Percentiles rank a stretch among this genome's conserved stretches.
phyloP scores from a whole-genome alignment of 1,140 invertebrate species.

The Acromyrmex echinatior region DNA sequence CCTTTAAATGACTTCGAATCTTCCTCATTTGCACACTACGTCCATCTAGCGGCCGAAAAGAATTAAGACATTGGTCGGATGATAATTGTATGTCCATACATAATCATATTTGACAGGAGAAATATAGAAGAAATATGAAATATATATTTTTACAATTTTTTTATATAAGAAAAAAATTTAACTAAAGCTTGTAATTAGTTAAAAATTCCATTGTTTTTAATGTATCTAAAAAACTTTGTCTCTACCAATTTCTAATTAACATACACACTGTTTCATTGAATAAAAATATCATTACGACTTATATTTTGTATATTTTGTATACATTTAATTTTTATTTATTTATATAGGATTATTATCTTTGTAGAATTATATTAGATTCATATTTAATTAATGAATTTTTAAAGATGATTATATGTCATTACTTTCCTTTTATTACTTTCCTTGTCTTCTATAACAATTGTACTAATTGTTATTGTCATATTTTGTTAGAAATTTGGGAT shows the following conservation, averaged over 20 bases:
- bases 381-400: not conserved
- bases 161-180: not conserved
- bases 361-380: no score
- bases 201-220: not conserved
- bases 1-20: not conserved
- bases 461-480: not conserved
- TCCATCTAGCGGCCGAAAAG: conserved; percentile 18
- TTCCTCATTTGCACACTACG: not conserved
- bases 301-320: no score
- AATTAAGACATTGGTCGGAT: not conserved
- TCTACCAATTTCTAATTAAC: not conserved
- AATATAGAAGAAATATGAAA: not conserved
- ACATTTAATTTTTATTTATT: no score
- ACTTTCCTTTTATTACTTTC: not conserved
- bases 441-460: not conserved
- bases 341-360: no score
- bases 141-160: not conserved
- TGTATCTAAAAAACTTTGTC: not conserved
- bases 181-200: not conserved
- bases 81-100: not conserved
- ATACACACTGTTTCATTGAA: no score
- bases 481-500: not conserved
- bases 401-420: not conserved
- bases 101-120: not conserved
- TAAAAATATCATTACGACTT: no score